phyloP scores from a whole-genome alignment of 2,113 vertebrate species.

The Tyrannus savana region DNA sequence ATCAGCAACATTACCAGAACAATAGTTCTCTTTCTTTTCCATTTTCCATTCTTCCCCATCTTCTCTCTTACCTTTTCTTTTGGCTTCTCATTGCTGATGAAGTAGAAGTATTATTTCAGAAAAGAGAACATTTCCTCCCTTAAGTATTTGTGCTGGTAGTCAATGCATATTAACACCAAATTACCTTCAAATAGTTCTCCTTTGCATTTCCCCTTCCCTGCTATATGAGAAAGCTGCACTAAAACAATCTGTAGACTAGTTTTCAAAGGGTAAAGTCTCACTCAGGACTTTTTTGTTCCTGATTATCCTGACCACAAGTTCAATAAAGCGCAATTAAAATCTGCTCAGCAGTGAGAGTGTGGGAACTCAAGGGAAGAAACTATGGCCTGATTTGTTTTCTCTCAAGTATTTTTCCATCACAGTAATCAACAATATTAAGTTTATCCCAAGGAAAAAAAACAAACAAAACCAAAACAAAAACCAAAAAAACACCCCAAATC shows the following conservation, averaged over 20 bases:
- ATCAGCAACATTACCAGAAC: not conserved
- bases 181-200: slow-evolving; percentile 26
- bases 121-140: slow-evolving; percentile 31
- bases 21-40: not conserved
- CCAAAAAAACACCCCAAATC: not conserved
- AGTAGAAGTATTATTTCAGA: slow-evolving; percentile 3
- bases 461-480: too few species aligned
- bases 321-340: slow-evolving; percentile 50
- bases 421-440: not conserved
- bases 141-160: slow-evolving; percentile 14
- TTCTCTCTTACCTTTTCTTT: not conserved
- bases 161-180: slow-evolving; percentile 49
- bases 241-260: slow-evolving; percentile 31
- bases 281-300: slow-evolving; percentile 50
- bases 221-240: not conserved
- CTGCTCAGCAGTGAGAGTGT: not conserved
- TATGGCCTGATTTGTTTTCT: not conserved
- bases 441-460: not conserved
- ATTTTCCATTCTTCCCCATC: not conserved
- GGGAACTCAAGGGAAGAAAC: not conserved
- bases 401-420: slow-evolving; percentile 13
- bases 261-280: slow-evolving; percentile 57
- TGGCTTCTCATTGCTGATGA: not conserved
- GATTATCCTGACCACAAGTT: slow-evolving; percentile 45
- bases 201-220: not conserved